Base-by-base conservation (phyloP, 2,888 invertebrate genomes). In the Drosophila affinis region DNA sequence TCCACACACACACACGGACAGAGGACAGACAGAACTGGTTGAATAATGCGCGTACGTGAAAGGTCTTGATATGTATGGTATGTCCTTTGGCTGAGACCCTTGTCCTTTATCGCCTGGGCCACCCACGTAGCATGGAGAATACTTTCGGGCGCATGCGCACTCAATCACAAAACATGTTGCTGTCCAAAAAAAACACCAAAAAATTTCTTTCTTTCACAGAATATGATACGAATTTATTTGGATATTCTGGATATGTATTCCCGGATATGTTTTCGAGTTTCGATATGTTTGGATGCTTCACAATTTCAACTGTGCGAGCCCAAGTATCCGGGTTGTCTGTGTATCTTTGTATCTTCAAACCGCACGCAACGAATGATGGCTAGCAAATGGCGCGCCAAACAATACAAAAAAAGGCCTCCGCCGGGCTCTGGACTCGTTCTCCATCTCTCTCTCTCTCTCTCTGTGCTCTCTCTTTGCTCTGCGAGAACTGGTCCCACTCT, bases 341-440 rank as follows among this genome's bases (percentile, higher is more conserved):
- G 24, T 24, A 24, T 65, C 53, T 77, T 60, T 61, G 60, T 58
- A 72, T 71, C 69, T 87, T 75, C 74, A 70, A 39, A 78, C 81
- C 82, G 77, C 62, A 86, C 87, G 76, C 80, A 74, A 63, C 76
- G 79, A 89, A 75, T 72, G 88, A 71, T 83, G 67, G 75, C 61
- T 75, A 65, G 75, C 82, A 82, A 88, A 87, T 89, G 88, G 72
- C 89, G 88, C 87, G 88, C 89, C 86, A 89, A 89, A 84, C 87
- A 75, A 78, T 76, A 39, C 29, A 34, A 71, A 81, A 83, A 75
- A 77, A 55, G 68, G 76, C 75, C 76, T 62, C 72, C 61, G 79
- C 88, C 77, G 83, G 80, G 74, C 86, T 74, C 77, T 81, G 82
- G 84, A 84, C 72, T 56, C 55, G 56, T 39, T 27, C 47, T 18